A percentile compares a stretch with the other conserved stretches of the same genome.
Evolutionary conservation across 2,888 invertebrate species (phyloP).

Genomic region (Scaptomyza caliginosa): DNA sequence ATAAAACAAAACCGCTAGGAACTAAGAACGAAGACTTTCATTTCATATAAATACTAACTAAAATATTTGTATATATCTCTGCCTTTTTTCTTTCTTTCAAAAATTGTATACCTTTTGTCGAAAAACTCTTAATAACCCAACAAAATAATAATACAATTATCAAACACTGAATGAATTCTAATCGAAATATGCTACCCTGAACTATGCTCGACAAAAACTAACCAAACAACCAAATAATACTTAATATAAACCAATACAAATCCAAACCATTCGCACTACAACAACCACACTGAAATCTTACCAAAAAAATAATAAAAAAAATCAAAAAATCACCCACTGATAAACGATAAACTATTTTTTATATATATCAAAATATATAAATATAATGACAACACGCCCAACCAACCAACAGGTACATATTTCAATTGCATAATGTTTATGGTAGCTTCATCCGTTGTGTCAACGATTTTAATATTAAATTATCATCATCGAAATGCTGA

Average conservation of each 20-base stretch:
- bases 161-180: slow-evolving; percentile 66
- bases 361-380: slow-evolving; percentile 36
- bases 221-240: slow-evolving; percentile 33
- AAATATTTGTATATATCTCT: slow-evolving; percentile 80
- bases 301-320: slow-evolving; percentile 2
- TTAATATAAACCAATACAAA: slow-evolving; percentile 33
- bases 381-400: slow-evolving; percentile 82
- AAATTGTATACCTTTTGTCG: slow-evolving; percentile 61
- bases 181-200: slow-evolving; percentile 73
- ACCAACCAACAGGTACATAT: slow-evolving; percentile 91
- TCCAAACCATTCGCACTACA: slow-evolving; percentile 53
- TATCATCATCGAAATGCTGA: slow-evolving; percentile 99
- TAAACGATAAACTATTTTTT: slow-evolving; percentile 47
- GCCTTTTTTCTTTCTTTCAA: slow-evolving; percentile 68
- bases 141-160: slow-evolving; percentile 41
- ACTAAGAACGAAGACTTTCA: slow-evolving; percentile 46
- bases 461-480: slow-evolving; percentile 98
- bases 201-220: slow-evolving; percentile 59
- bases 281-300: slow-evolving; percentile 39
- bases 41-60: slow-evolving; percentile 66
- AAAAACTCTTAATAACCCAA: slow-evolving; percentile 48
- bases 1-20: slow-evolving; percentile 20
- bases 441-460: slow-evolving; percentile 99
- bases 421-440: slow-evolving; percentile 99
- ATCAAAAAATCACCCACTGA: slow-evolving; percentile 35